Base-by-base conservation (phyloP, 2,113 vertebrate species). In the Saguinus imperator region DNA sequence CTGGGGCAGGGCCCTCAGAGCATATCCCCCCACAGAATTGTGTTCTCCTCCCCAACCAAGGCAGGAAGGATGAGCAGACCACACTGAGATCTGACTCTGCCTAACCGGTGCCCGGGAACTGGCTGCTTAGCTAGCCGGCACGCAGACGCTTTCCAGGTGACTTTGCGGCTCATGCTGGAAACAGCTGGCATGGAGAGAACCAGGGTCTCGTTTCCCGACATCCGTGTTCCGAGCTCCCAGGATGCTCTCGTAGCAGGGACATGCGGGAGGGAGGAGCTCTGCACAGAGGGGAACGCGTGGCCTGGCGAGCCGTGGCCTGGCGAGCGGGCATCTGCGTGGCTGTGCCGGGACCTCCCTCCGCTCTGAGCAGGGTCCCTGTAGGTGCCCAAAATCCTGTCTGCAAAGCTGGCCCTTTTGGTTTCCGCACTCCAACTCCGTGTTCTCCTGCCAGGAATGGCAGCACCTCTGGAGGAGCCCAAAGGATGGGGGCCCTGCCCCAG, bases 221-320 rank as follows among this genome's bases (percentile, higher is more conserved):
- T 5, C 16, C 17, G 1, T 1, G 1, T 35, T 61, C 72, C 64
- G 10, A 52, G 27, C 12, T 58, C 72, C 68, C 52, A 32, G 4
- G 18, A 21, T 29, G 35, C 9, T 6, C 5, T 23, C 23, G 21
- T 35, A 2, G n/a, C 12, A 77, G 20, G 21, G 8, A 12, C 66
- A 18, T 0, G 0, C 18, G 43, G 37, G 58, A 57, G 23, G 55
- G 35, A 45, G 58, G 61, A 68, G 83, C 45, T 17, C 5, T 20
- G 29, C 37, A n/a, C 40, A 5, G 27, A 68, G 72, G 11, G 35
- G 37, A 40, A 40, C 10, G 20, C n/a, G 29, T 11, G 0, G n/a
- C 17, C 57, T 0, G 0, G 6, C 40, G 1, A 81, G 45, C 37
- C 32, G 23, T 11, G 0, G n/a, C 17, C 57, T 0, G 0, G 6